These are phyloP conservation scores for Oriolus oriolus DNA, from an alignment of 2,113 vertebrate species.

Conservation along the genomic window DNA sequence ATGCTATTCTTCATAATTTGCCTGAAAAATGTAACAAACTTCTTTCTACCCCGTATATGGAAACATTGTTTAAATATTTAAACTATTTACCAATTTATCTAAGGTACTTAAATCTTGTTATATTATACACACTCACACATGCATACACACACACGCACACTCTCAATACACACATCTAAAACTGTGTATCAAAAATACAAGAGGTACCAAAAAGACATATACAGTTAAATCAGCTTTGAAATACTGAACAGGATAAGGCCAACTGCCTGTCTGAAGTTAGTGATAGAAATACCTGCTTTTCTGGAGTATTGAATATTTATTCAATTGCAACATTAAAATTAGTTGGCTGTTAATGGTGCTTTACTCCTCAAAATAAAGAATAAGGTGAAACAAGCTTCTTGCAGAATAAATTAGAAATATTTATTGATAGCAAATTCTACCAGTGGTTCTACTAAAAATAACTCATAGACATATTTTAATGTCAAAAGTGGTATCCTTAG, in stretches of 20 bases:
- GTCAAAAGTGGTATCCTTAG: background rate
- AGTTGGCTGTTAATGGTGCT: background rate
- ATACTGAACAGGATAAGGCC: background rate
- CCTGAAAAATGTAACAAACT: background rate
- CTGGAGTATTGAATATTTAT: background rate
- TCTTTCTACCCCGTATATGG: fast-evolving
- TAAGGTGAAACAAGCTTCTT: background rate
- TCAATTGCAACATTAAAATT: background rate
- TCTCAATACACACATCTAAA: background rate
- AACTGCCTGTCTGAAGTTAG: background rate
- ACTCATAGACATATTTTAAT: background rate
- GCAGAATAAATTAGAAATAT: background rate
- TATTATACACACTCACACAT: background rate
- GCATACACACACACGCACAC: background rate
- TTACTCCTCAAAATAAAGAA: background rate
- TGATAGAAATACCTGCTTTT: background rate
- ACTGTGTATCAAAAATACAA: background rate
- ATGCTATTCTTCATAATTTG: background rate
- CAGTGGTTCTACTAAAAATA: background rate
- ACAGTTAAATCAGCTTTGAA: background rate
- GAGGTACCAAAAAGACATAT: background rate
- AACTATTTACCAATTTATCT: background rate
- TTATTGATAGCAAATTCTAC: background rate
- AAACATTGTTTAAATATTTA: background rate
- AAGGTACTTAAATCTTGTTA: background rate